phyloP scores from a whole-genome alignment of 2,888 invertebrate genomes.

The Drosophila helvetica region DNA sequence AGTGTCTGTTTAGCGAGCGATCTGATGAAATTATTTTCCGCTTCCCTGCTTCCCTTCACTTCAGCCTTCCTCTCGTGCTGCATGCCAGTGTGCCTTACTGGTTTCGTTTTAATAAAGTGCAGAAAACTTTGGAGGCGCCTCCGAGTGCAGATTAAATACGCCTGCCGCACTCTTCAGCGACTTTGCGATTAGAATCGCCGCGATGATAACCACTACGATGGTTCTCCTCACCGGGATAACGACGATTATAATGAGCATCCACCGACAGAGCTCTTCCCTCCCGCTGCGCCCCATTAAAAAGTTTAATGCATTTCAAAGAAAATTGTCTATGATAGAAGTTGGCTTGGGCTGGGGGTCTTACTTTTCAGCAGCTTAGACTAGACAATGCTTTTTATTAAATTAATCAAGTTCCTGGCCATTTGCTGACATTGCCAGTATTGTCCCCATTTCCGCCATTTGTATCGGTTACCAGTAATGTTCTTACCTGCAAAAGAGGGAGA shows the following conservation, averaged over 20 bases:
- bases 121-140: slow-evolving; percentile 48
- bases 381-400: slow-evolving; percentile 68
- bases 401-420: slow-evolving; percentile 48
- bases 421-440: not conserved
- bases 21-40: slow-evolving; percentile 27
- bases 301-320: slow-evolving; percentile 63
- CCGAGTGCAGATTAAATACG: slow-evolving; percentile 78
- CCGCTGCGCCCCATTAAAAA: slow-evolving; percentile 34
- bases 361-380: slow-evolving; percentile 47
- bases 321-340: slow-evolving; percentile 3
- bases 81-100: not conserved
- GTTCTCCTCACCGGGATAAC: slow-evolving; percentile 23
- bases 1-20: slow-evolving; percentile 19
- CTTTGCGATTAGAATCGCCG: slow-evolving; percentile 21
- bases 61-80: slow-evolving; percentile 19
- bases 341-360: slow-evolving; percentile 15
- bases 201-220: slow-evolving; percentile 37
- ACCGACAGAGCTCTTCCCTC: slow-evolving; percentile 19
- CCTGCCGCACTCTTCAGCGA: slow-evolving; percentile 48
- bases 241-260: slow-evolving; percentile 21
- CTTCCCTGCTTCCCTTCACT: slow-evolving; percentile 6
- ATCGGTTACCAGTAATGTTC: slow-evolving; percentile 13
- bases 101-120: slow-evolving; percentile 59
- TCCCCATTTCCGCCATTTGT: slow-evolving; percentile 6
- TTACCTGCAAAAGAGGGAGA: slow-evolving; percentile 56